Percentiles rank a stretch among this genome's conserved stretches.
Evolutionary conservation across 2,797 vertebrate genomes (phyloP).

Genomic region (Arremon brunneinucha): DNA sequence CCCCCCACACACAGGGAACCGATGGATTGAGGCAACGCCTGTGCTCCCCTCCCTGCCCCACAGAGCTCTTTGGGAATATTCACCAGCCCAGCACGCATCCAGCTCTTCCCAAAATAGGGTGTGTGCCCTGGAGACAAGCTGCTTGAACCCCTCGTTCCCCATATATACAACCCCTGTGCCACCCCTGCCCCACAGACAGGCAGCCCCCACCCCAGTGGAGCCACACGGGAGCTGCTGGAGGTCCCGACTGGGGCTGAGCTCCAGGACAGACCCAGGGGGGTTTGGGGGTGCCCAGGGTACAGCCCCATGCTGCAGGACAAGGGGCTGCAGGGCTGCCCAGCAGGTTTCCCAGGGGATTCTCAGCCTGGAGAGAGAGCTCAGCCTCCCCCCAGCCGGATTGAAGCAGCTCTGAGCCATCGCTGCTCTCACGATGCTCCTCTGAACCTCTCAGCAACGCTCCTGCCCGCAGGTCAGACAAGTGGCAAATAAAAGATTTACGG

Average conservation of each 20-base stretch:
- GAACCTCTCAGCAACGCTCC: slow-evolving; percentile 5
- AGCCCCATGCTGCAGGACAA: neutral
- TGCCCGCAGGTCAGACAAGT: slow-evolving; percentile 41
- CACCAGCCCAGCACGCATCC: accelerated
- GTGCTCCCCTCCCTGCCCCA: accelerated
- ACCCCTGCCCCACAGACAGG: neutral
- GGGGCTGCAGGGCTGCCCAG: neutral
- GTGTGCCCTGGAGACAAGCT: neutral
- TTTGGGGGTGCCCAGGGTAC: neutral
- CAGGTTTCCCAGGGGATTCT: neutral
- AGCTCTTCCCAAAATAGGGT: neutral
- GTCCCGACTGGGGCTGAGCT: neutral
- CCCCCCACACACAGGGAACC: accelerated
- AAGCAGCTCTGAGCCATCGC: neutral
- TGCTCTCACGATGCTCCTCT: neutral
- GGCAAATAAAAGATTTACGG: slow-evolving; percentile 45
- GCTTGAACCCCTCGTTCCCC: neutral
- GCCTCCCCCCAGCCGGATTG: neutral
- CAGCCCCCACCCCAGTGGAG: neutral
- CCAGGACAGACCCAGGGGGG: neutral
- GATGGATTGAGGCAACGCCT: neutral
- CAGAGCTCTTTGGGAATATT: neutral
- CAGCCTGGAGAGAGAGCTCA: neutral
- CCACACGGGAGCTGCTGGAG: neutral
- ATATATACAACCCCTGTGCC: accelerated